Evolutionary conservation across 1,140 invertebrate species (phyloP).

Genomic region (Forficula auricularia): DNA sequence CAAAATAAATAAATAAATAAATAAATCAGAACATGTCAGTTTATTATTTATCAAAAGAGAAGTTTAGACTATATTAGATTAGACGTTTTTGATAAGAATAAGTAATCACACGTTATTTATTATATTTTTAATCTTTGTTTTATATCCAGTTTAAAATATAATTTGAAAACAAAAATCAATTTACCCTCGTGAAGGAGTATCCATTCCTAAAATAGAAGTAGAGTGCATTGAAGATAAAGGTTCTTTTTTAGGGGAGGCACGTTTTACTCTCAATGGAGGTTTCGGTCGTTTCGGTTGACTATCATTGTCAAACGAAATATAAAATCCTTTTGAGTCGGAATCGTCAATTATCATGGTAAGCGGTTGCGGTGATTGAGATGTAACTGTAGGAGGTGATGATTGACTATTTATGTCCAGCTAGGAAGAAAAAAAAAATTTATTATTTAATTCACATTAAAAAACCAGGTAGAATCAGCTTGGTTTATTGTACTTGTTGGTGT

Average conservation of each 20-base stretch:
- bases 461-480: not conserved
- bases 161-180: conserved; percentile 6
- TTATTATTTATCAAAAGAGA: too few relatives aligned
- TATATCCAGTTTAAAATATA: too few relatives aligned
- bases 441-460: not conserved
- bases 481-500: conserved; percentile 8
- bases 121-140: too few relatives aligned
- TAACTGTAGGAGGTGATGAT: conserved; percentile 18
- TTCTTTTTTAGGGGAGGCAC: conserved; percentile 59
- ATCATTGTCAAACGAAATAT: conserved; percentile 80
- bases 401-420: conserved; percentile 18
- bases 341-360: conserved; percentile 27
- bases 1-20: too few relatives aligned
- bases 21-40: too few relatives aligned
- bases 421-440: conserved; percentile 2
- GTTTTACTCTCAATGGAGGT: conserved; percentile 60
- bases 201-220: too few relatives aligned
- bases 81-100: conserved; percentile 9
- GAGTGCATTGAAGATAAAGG: conserved; percentile 4
- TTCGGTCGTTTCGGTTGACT: conserved; percentile 66
- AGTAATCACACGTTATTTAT: too few relatives aligned
- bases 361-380: conserved; percentile 28
- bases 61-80: too few relatives aligned
- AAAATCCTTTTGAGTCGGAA: conserved; percentile 57
- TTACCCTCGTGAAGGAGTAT: not conserved